Evolutionary conservation across 2,113 vertebrate species (phyloP).

Genomic region (Thamnophis sirtalis): DNA sequence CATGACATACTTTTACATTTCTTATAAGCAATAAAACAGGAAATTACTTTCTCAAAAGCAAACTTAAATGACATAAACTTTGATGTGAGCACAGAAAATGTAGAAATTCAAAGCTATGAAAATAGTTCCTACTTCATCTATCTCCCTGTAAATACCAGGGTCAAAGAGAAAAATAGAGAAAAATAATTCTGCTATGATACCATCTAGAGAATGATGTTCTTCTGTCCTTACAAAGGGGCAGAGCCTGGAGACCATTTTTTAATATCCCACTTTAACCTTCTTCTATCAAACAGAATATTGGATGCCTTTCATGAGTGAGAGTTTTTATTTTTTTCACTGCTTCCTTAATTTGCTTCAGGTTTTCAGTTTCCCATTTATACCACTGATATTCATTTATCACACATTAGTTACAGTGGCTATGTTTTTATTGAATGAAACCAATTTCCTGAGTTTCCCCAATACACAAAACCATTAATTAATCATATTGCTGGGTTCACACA

Average conservation of each 20-base stretch:
- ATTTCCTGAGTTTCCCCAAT: background rate
- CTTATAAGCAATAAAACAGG: conserved; percentile 60
- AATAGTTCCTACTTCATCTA: background rate
- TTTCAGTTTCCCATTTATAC: background rate
- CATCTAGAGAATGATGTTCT: background rate
- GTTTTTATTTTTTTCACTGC: background rate
- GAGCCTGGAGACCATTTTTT: background rate
- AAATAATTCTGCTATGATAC: background rate
- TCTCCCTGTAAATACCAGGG: background rate
- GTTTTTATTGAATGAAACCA: background rate
- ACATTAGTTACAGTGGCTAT: background rate
- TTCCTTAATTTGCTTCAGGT: background rate
- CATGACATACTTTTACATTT: conserved; percentile 47
- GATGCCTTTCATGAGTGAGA: background rate
- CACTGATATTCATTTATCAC: background rate
- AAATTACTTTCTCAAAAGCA: conserved; percentile 49
- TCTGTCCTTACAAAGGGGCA: background rate
- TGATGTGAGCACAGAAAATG: conserved; percentile 28
- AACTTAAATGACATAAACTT: conserved; percentile 52
- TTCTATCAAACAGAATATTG: background rate
- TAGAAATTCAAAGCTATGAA: conserved; percentile 16
- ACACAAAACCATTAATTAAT: background rate
- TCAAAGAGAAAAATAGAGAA: background rate
- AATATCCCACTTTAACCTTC: background rate
- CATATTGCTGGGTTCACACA: background rate